phyloP scores from a whole-genome alignment of 2,113 vertebrate genomes.

The Pituophis catenifer region DNA sequence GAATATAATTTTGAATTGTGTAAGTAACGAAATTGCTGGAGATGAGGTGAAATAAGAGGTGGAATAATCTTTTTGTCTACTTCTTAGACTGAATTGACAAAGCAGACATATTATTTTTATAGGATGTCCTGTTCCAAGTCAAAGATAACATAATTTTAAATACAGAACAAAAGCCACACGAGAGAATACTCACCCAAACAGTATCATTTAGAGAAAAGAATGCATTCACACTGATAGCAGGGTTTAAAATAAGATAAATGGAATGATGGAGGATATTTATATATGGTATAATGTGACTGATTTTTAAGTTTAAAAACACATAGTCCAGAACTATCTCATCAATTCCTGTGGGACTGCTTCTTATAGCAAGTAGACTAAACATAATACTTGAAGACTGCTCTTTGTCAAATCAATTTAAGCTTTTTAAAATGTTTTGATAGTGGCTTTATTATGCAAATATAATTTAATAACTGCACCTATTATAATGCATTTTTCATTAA shows the following conservation, averaged over 20 bases:
- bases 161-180: background rate
- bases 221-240: slow-evolving; percentile 2
- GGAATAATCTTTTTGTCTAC: background rate
- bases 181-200: background rate
- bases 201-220: background rate
- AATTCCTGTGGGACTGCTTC: background rate
- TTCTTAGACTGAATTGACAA: background rate
- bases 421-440: background rate
- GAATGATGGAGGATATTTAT: background rate
- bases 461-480: background rate
- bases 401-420: background rate
- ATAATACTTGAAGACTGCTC: background rate
- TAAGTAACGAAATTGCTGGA: background rate
- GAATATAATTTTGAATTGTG: background rate
- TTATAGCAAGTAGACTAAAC: background rate
- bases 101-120: background rate
- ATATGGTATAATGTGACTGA: background rate
- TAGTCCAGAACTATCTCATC: background rate
- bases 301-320: background rate
- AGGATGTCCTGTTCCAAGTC: background rate
- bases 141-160: background rate
- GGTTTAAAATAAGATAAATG: background rate
- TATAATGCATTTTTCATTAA: background rate
- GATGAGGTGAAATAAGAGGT: no score
- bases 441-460: background rate